Percentiles rank a stretch among this genome's conserved stretches.
Conservation (phyloP, 2,113 vertebrate genomes). For the Nettapus auritus region DNA sequence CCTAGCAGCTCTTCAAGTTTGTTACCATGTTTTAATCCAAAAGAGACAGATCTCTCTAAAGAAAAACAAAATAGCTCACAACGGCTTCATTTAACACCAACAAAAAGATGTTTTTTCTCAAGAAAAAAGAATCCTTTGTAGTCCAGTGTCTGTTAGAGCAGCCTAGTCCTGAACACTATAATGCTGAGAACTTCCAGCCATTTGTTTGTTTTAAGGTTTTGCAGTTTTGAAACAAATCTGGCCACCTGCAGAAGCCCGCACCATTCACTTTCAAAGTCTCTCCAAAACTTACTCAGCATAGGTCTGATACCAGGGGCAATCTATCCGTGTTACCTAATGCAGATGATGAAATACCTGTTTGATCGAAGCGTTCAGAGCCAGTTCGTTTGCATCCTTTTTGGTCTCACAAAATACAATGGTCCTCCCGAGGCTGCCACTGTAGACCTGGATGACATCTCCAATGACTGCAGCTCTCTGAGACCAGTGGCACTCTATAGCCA, state of each 20-base stretch:
- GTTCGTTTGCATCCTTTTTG: constrained; percentile 93
- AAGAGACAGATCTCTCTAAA: neutral
- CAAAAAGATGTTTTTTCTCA: neutral
- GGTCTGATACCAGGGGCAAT: neutral
- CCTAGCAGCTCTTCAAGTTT: neutral
- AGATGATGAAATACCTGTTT: constrained; percentile 85
- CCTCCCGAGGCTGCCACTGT: constrained; percentile 90
- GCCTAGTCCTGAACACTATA: neutral
- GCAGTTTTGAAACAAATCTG: neutral
- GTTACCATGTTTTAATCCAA: neutral
- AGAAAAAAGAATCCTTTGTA: neutral
- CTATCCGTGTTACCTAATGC: neutral
- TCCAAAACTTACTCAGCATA: neutral
- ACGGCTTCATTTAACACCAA: neutral
- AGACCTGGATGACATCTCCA: constrained; percentile 92
- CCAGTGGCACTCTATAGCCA: constrained; percentile 95
- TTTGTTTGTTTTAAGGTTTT: neutral
- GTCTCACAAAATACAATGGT: constrained; percentile 96
- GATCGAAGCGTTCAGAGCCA: constrained; percentile 89
- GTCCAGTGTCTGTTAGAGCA: neutral
- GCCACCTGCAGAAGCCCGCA: neutral
- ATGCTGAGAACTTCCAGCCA: neutral
- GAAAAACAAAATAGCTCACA: neutral
- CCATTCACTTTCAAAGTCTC: neutral
- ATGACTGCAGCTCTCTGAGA: constrained; percentile 91